These are phyloP conservation scores for Agrotis puta DNA, from an alignment of 2,888 invertebrate genomes.

Conservation along the genomic window DNA sequence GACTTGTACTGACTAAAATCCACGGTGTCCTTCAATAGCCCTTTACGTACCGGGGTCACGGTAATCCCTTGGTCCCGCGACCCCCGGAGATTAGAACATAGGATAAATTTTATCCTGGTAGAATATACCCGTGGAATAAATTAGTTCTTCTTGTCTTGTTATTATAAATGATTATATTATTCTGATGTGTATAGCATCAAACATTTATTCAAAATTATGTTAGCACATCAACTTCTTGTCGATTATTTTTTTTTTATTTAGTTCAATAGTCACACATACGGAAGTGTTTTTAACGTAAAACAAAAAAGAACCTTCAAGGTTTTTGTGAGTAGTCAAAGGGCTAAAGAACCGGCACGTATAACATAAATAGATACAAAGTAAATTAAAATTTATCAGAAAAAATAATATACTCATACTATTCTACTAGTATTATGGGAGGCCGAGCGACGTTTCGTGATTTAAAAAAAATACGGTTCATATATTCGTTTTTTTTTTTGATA, in stretches of 20 bases:
- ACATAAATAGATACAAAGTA: conserved; percentile 4
- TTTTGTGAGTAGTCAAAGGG: conserved; percentile 67
- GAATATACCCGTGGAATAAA: background rate
- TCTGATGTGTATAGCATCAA: background rate
- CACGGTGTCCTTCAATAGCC: too few relatives aligned
- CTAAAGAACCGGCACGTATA: conserved; percentile 65
- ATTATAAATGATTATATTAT: background rate
- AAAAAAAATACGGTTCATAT: too few relatives aligned
- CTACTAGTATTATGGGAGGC: too few relatives aligned
- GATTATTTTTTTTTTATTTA: conserved; percentile 17
- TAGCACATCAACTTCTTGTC: background rate
- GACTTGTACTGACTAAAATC: too few relatives aligned
- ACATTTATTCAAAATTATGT: conserved; percentile 21
- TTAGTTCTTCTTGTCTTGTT: too few relatives aligned
- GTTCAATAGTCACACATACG: conserved; percentile 56
- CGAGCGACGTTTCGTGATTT: too few relatives aligned
- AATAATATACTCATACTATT: conserved; percentile 3
- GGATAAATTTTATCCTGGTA: background rate
- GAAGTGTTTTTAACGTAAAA: conserved; percentile 61
- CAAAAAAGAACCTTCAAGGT: conserved; percentile 68
- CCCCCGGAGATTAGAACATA: too few relatives aligned
- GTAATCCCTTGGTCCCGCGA: too few relatives aligned
- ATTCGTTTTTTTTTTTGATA: too few relatives aligned
- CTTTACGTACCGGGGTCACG: too few relatives aligned
- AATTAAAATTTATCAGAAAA: conserved; percentile 40